phyloP scores from a whole-genome alignment of 1,140 invertebrate species.

The Phocides pigmalion region DNA sequence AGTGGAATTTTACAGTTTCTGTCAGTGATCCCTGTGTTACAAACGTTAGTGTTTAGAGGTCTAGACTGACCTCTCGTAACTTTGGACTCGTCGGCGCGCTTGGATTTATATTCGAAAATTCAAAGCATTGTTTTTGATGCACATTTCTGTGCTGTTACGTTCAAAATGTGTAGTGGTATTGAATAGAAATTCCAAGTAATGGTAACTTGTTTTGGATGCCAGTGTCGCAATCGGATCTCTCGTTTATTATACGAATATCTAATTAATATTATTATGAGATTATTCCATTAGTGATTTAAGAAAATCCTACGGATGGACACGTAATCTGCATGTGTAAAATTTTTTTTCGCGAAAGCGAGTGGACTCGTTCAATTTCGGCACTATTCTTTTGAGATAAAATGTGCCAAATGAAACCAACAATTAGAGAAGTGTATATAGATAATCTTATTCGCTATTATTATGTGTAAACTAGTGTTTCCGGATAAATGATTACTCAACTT shows the following conservation, averaged over 20 bases:
- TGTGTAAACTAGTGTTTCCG: slow-evolving; percentile 31
- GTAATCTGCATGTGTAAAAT: slow-evolving; percentile 21
- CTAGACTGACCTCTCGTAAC: background rate
- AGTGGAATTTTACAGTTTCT: background rate
- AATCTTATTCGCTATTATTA: slow-evolving; percentile 48
- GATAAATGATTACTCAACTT: slow-evolving; percentile 22
- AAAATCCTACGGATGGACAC: slow-evolving; percentile 39
- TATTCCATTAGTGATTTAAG: slow-evolving; percentile 83
- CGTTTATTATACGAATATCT: slow-evolving; percentile 58
- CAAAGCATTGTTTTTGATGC: background rate
- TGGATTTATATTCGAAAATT: slow-evolving; percentile 13
- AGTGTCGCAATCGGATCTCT: slow-evolving; percentile 78
- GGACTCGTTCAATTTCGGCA: slow-evolving; percentile 27
- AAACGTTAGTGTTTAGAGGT: background rate
- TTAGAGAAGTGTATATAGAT: slow-evolving; percentile 71
- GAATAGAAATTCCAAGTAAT: slow-evolving; percentile 29
- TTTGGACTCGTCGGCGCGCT: slow-evolving; percentile 13
- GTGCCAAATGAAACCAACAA: slow-evolving; percentile 65
- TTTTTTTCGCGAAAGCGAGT: background rate
- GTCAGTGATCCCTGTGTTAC: slow-evolving; percentile 21
- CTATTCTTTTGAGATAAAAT: slow-evolving; percentile 37
- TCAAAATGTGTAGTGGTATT: slow-evolving; percentile 5
- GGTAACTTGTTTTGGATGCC: slow-evolving; percentile 47
- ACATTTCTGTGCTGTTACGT: slow-evolving; percentile 10
- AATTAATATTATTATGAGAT: slow-evolving; percentile 68